Base-by-base conservation (phyloP, 2,888 invertebrate species). In the Ametastegia equiseti region DNA sequence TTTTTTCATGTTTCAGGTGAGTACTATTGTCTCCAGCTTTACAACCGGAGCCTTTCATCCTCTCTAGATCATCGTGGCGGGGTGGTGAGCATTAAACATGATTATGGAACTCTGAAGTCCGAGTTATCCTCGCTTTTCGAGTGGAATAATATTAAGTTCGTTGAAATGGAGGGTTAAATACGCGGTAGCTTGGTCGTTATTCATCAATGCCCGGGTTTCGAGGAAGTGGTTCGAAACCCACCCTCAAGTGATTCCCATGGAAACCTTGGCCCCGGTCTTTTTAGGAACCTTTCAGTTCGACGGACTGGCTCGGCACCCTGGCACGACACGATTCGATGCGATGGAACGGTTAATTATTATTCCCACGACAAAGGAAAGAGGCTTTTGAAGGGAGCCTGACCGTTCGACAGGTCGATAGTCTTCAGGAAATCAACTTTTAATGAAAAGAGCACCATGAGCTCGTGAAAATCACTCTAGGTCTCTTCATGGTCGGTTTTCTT, bases 261-360 rank as follows among this genome's bases (percentile, higher is more conserved):
- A 75, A 75, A 75, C 75, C 75, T n/a, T 36, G 36, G 13, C 23
- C 42, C 2, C 42, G 36, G n/a, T 2, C 30, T 33, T 33, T 33
- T 75, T 75, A 19, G 36, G 54, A 54, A 75, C 75, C 75, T 75
- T 75, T 75, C 75, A 36, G 54, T 45, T 54, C 75, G 33, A 54
- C 36, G 33, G 33, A 75, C 50, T 50, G 75, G 36, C 36, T 75
- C 75, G 54, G 71, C 65, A 4, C 30, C 47, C 47, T 47, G 47
- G n/a, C n/a, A n/a, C n/a, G n/a, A n/a, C n/a, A n/a, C n/a, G 13
- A 19, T 6, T 54, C 54, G 42, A 9, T 13, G 6, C 15, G 54
- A 63, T 71, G 23, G 71, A 47, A 71, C 30, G 71, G 71, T 71
- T 75, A 75, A 75, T 75, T 54, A 75, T 75, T 75, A 75, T 75